A percentile compares a stretch with the other conserved stretches of the same genome.
Evolutionary conservation across 2,113 vertebrate genomes (phyloP).

Genomic region (Thomomys bottae): DNA sequence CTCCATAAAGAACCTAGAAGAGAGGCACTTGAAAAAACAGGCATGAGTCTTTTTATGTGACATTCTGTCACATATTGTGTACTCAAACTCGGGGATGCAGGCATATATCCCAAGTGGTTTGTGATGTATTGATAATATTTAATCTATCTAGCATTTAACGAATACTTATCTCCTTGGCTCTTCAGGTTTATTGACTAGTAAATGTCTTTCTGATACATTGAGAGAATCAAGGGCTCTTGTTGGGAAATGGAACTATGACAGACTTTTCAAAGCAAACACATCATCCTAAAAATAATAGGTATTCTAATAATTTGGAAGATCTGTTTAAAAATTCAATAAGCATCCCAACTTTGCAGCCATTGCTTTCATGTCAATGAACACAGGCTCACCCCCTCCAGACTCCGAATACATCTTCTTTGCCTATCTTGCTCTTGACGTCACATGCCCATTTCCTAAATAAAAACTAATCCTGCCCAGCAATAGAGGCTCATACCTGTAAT

Average conservation of each 20-base stretch:
- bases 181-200: background rate
- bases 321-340: background rate
- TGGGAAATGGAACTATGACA: background rate
- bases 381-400: background rate
- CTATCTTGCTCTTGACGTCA: background rate
- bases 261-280: background rate
- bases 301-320: background rate
- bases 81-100: background rate
- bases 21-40: background rate
- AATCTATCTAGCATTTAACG: background rate
- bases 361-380: background rate
- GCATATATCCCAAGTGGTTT: background rate
- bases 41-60: background rate
- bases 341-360: accelerated
- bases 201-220: background rate
- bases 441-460: background rate
- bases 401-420: background rate
- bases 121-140: background rate
- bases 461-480: background rate
- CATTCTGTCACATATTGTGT: too few species aligned
- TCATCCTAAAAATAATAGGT: background rate
- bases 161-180: background rate
- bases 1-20: background rate
- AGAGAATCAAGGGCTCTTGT: background rate
- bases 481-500: too few species aligned